Base-by-base conservation (phyloP, 2,888 invertebrate species). In the Campopleginae sp. region DNA sequence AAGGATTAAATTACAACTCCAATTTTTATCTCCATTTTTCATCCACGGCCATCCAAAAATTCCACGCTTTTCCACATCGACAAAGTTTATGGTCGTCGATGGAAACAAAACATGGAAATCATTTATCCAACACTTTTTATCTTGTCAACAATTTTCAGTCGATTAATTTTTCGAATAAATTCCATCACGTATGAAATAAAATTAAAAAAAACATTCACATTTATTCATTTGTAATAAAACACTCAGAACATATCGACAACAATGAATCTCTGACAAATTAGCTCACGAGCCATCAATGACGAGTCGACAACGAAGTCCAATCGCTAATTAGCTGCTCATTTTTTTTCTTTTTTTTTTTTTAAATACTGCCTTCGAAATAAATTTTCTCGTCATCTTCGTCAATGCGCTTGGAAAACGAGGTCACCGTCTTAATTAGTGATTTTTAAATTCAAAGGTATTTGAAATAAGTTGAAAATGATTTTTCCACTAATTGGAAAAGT, bases 171-270 rank as follows among this genome's bases (percentile, higher is more conserved):
- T 10, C 12, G 27, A 54, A 12, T 27, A 23, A 54, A 54, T 54
- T 54, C 23, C 27, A 54, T 4, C 12, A 12, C 12, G 54, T 54
- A 33, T 38, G 7, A n/a, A n/a, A n/a, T 38, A 38, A 38, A 38
- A 27, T n/a, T n/a, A n/a, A 27, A 58, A 58, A 58, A 58, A 19
- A 58, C 54, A 58, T 58, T 6, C 27, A 14, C 58, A 58, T 58
- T 58, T 58, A 58, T 58, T 58, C 58, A 27, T 58, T 27, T 14
- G 12, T 12, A 27, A 58, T 58, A 58, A 27, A 58, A 58, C 27
- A 58, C 27, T 58, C 58, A 27, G 14, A 12, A 54, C 54, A 54
- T 54, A 27, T 27, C 4, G 2, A 27, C 54, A 14, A 54, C 54
- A 54, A 27, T 27, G 27, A 54, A 54, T 27, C 23, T 23, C 5